Percentiles rank a stretch among this genome's conserved stretches.
These are phyloP conservation scores for Silurus asotus DNA, from an alignment of 2,113 vertebrate species.

Conservation along the genomic window DNA sequence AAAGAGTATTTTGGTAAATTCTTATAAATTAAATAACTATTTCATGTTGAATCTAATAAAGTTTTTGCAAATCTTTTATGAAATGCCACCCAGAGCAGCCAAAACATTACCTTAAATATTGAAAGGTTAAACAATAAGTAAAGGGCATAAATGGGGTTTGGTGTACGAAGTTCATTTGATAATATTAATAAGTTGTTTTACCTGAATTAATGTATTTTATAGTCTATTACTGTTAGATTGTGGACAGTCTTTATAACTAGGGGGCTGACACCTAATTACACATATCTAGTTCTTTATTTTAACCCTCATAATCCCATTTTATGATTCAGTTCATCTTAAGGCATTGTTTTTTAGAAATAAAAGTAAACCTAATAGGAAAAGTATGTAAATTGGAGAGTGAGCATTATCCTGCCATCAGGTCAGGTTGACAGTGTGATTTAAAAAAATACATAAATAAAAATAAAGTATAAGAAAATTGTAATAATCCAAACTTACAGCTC, in stretches of 20 bases:
- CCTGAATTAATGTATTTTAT: neutral
- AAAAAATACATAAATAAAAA: neutral
- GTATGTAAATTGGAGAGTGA: neutral
- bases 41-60: neutral
- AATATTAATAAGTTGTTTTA: neutral
- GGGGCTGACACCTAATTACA: neutral
- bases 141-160: neutral
- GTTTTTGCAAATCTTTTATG: neutral
- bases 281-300: too few species aligned
- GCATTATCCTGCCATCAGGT: neutral
- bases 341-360: neutral
- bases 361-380: neutral
- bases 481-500: conserved; percentile 8
- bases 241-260: neutral
- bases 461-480: neutral
- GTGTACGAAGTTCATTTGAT: conserved; percentile 7
- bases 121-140: conserved; percentile 39
- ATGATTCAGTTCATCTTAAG: neutral
- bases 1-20: neutral
- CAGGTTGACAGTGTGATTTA: neutral
- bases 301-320: neutral
- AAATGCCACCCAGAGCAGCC: conserved; percentile 19
- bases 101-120: conserved; percentile 19
- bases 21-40: neutral
- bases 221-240: neutral